Evolutionary conservation across 2,888 invertebrate genomes (phyloP).

Genomic region (Pristionchus fissidentatus): DNA sequence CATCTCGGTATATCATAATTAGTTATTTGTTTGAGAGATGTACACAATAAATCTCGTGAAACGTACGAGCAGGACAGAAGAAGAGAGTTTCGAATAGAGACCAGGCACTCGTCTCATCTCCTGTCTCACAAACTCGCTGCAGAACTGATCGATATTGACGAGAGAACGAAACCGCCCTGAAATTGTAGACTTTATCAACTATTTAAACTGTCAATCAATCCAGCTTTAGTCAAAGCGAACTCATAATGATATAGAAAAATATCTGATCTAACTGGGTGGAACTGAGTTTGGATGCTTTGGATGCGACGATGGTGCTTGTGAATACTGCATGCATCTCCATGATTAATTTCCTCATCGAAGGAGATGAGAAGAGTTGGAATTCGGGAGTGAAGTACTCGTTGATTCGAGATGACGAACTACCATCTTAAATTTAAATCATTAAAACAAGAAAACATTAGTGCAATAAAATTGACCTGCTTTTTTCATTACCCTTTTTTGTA

Average conservation of each 20-base stretch:
- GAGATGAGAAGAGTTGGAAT: conserved; percentile 25
- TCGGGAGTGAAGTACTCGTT: background rate
- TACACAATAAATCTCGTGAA: no score
- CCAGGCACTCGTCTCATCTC: conserved; percentile 48
- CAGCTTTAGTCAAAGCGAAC: background rate
- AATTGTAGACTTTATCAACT: background rate
- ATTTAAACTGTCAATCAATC: background rate
- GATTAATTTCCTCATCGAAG: conserved; percentile 13
- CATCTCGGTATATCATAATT: background rate
- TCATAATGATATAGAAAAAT: background rate
- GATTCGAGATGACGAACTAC: background rate
- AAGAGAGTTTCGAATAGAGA: conserved; percentile 50
- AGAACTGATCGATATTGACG: conserved; percentile 48
- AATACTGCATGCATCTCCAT: conserved; percentile 47
- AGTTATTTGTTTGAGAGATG: no score
- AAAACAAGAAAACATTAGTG: background rate
- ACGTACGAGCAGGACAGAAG: conserved; percentile 49
- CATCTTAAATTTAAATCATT: background rate
- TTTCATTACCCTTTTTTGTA: no score
- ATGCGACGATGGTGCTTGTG: background rate
- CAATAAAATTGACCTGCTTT: no score
- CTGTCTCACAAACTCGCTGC: conserved; percentile 1
- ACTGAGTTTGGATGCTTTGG: conserved; percentile 16
- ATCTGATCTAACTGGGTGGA: conserved; percentile 12
- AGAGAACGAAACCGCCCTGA: conserved; percentile 41